Percentiles rank a stretch among this genome's conserved stretches.
Conservation (phyloP, 2,797 vertebrate genomes). For the Melanotaenia boesemani region DNA sequence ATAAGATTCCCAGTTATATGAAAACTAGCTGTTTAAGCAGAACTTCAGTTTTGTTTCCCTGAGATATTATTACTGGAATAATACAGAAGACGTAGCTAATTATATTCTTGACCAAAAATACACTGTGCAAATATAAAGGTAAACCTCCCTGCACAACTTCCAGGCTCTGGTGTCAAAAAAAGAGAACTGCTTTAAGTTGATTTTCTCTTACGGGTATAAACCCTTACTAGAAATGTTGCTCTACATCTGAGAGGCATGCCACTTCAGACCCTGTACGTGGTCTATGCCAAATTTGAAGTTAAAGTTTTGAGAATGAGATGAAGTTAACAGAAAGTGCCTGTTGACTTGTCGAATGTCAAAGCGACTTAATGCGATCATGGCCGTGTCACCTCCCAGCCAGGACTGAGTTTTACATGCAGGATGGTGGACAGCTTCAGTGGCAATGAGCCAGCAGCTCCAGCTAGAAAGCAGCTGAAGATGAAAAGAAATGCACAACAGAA, state of each 20-base stretch:
- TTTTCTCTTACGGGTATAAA: neutral
- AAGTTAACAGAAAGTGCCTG: neutral
- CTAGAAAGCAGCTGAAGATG: slow-evolving; percentile 48
- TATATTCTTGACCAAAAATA: neutral
- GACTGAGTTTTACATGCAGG: neutral
- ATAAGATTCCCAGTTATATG: neutral
- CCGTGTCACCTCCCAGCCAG: neutral
- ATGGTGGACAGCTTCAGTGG: slow-evolving; percentile 25
- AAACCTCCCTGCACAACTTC: neutral
- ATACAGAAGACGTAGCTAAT: neutral
- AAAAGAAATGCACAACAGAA: slow-evolving; percentile 50
- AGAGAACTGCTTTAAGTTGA: too few relatives aligned
- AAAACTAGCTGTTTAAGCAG: neutral
- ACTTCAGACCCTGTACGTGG: neutral
- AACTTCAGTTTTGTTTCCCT: neutral
- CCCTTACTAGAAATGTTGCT: neutral
- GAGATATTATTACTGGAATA: neutral
- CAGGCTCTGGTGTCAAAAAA: neutral
- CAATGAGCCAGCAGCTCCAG: slow-evolving; percentile 36
- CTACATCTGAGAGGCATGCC: neutral
- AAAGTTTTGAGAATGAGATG: neutral
- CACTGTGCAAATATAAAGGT: too few relatives aligned
- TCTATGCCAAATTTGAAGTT: neutral
- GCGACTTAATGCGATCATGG: neutral
- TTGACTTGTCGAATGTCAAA: neutral